These are phyloP conservation scores for Callyntrura guangdongensis DNA, from an alignment of 2,888 invertebrate genomes.

Conservation along the genomic window DNA sequence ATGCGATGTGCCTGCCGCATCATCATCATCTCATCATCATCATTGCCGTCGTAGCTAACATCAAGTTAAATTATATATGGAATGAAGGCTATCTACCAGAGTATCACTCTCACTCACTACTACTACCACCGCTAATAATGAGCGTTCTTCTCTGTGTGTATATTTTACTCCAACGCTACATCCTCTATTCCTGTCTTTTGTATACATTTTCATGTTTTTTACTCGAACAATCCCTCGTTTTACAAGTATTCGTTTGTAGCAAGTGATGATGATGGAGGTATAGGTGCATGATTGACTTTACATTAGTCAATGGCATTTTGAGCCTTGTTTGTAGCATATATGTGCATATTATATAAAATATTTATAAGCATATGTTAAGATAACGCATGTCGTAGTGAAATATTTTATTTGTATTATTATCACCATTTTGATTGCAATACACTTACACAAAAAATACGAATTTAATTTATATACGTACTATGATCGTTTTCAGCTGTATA, in stretches of 20 bases:
- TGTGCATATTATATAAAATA: neutral
- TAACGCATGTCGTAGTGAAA: neutral
- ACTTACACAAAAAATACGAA: neutral
- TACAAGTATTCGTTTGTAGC: conserved; percentile 17
- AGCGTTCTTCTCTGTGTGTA: neutral
- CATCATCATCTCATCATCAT: conserved; percentile 33
- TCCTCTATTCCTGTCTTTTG: neutral
- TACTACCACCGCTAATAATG: conserved; percentile 22
- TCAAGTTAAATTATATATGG: conserved; percentile 47
- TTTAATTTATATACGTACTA: neutral
- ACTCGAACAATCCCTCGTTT: conserved; percentile 56
- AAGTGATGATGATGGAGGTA: neutral
- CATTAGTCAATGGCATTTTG: conserved; percentile 10
- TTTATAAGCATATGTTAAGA: neutral
- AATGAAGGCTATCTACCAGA: conserved; percentile 30
- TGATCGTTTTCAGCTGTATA: too few relatives aligned
- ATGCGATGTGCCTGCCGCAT: conserved; percentile 13
- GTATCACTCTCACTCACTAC: neutral
- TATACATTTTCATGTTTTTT: conserved; percentile 28
- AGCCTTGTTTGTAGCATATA: neutral
- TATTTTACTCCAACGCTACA: conserved; percentile 19
- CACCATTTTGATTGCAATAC: neutral
- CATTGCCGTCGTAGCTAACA: conserved; percentile 19
- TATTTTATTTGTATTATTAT: neutral
- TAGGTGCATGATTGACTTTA: conserved; percentile 47